Evolutionary conservation across 2,797 vertebrate species (phyloP).

Genomic region (Phylloscopus collybita): DNA sequence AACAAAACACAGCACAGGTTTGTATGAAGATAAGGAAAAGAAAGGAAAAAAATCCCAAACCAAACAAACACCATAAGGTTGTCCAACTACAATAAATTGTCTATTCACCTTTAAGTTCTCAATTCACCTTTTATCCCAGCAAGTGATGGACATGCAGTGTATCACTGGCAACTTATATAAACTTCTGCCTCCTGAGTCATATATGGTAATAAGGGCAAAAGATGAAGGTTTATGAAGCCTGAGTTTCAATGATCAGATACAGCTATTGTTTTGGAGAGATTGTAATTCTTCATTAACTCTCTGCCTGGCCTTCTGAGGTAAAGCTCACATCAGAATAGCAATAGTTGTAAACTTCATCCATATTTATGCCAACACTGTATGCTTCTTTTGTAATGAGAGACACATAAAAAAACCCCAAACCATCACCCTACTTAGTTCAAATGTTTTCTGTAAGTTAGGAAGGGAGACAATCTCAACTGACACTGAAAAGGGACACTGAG

Average conservation of each 20-base stretch:
- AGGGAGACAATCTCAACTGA: neutral
- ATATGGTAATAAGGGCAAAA: rapidly evolving
- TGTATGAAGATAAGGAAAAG: neutral
- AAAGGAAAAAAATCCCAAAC: neutral
- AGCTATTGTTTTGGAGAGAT: neutral
- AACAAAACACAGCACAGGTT: neutral
- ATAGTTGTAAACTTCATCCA: neutral
- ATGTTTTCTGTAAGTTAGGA: neutral
- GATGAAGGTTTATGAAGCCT: neutral
- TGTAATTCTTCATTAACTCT: neutral
- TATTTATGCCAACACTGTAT: neutral
- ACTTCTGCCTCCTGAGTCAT: neutral
- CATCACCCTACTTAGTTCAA: neutral
- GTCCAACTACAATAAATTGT: neutral
- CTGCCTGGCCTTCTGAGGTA: neutral
- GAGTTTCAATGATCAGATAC: neutral
- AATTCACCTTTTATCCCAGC: neutral
- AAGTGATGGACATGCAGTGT: neutral
- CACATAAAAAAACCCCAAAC: neutral
- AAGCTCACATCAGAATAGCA: neutral
- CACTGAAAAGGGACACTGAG: neutral
- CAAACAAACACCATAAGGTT: neutral
- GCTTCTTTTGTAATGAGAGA: neutral
- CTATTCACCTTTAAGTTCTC: neutral
- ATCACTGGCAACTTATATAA: neutral